Base-by-base conservation (phyloP, 2,113 vertebrate genomes). In the Xyrauchen texanus region DNA sequence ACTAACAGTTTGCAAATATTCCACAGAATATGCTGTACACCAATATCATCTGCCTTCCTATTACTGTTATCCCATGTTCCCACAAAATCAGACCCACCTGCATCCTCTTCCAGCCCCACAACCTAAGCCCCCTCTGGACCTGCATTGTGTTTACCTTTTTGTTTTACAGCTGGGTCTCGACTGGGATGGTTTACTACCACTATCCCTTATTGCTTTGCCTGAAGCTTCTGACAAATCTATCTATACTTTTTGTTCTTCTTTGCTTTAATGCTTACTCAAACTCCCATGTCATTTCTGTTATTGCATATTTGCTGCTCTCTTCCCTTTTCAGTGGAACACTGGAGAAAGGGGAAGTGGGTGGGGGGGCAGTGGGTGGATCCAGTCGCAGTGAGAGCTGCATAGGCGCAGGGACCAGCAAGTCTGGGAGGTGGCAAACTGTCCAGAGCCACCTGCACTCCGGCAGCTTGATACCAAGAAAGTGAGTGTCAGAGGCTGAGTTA, bases 391-490 rank as follows among this genome's bases (percentile, higher is more conserved):
- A 98, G 92, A 93, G 96, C 93, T 83, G 95, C 93, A 94, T 97
- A 94, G 86, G 95, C 92, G 94, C 96, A 86, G 96, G 96, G 88
- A 90, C 91, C 89, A 90, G 89, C 90, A 96, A 94, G 92, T 95
- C 90, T 44, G 92, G 98, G 88, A 95, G 94, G 90, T 99, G 97
- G 98, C 95, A 97, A 91, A 95, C 91, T 83, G 87, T 99, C 93
- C 97, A 99, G 95, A 97, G 95, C 93, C 97, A 99, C 94, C 93
- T 99, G 94, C 95, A 96, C 82, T 95, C 96, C 80, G 98, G 98
- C 93, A 96, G 95, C 92, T 95, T 99, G 91, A 96, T 95, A 90
- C 94, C 95, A 91, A 92, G 93, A 95, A 99, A 98, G 98, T 99
- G 96, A 99, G 98, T 98, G 83, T 81, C 83, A 87, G 87, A 65